Base-by-base conservation (phyloP, 2,113 vertebrate genomes). In the Phyllostomus hastatus region DNA sequence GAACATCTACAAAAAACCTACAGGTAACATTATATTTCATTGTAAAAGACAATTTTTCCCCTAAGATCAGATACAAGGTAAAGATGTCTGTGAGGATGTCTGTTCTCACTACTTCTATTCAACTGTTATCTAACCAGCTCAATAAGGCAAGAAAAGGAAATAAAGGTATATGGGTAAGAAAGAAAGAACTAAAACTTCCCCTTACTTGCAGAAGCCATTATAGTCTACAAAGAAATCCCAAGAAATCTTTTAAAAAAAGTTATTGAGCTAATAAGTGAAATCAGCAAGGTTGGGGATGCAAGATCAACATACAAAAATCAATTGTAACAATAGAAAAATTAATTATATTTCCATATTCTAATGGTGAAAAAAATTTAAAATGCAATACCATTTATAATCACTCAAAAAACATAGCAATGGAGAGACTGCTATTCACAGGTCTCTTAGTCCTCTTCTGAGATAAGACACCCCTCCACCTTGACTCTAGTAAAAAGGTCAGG, bases 401-500 rank as follows among this genome's bases (percentile, higher is more conserved):
- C 50, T 80, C 38, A 78, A 61, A 85, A 88, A 70, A 76, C 57
- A 33, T 0, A 54, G 57, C 35, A 72, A 4, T 43, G 28, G 50
- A 90, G 38, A 41, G 91, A 48, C 2, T 46, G 28, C 43, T 52
- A 6, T 16, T 84, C 88, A 61, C 50, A 35, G 33, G 28, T 81
- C 67, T 95, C 79, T n/a, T 7, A 94, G 94, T 24, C 52, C 88
- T 7, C 1, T 85, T 92, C 76, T 80, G 61, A 91, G 54, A 78
- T 43, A 90, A 97, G 85, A 78, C 38, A 31, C 94, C 46, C 91
- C 88, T 95, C 88, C n/a, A 94, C 86, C 88, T n/a, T 88, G 95
- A 97, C 90, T 90, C 52, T 54, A 93, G 92, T 64, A 97, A 98
- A 96, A 95, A 96, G 96, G 96, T 98, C 97, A 98, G 94, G 78